Conservation (phyloP, 2,888 invertebrate species). For the Rhabditophanes sp. region DNA sequence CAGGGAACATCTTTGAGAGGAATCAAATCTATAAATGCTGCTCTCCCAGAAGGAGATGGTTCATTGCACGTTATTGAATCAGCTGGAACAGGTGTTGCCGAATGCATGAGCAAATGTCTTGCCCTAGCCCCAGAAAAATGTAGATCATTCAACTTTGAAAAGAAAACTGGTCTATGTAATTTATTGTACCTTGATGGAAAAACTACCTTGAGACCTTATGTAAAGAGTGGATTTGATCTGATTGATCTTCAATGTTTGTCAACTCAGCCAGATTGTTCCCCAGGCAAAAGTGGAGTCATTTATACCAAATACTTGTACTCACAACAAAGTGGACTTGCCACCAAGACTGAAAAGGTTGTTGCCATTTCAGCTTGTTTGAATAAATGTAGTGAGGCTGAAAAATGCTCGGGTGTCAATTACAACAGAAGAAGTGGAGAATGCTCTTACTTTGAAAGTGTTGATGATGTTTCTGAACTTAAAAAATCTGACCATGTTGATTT, state of each 20-base stretch:
- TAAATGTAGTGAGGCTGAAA: constrained; percentile 29
- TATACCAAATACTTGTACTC: constrained; percentile 40
- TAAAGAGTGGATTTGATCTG: constrained; percentile 32
- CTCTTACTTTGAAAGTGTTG: constrained; percentile 29
- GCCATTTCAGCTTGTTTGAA: constrained; percentile 37
- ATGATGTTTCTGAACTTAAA: constrained; percentile 23
- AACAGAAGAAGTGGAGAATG: constrained; percentile 39
- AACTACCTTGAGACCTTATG: constrained; percentile 32
- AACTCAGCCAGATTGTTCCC: constrained; percentile 27
- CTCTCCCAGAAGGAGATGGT: constrained; percentile 38
- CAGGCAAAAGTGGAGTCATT: constrained; percentile 29
- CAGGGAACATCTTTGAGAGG: constrained; percentile 23
- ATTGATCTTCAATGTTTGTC: constrained; percentile 41
- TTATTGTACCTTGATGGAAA: constrained; percentile 39
- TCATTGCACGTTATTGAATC: constrained; percentile 36
- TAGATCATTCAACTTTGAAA: constrained; percentile 43
- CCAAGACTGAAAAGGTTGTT: constrained; percentile 28
- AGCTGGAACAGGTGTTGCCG: constrained; percentile 19
- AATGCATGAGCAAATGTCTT: constrained; percentile 20
- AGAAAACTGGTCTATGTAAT: constrained; percentile 29
- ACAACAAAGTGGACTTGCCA: constrained; percentile 30
- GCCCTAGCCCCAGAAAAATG: constrained; percentile 29
- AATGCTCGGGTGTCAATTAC: constrained; percentile 43
- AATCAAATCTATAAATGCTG: constrained; percentile 38
- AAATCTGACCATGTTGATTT: constrained; percentile 38